These are phyloP conservation scores for Sycobia sp. DNA, from an alignment of 1,140 invertebrate species.

Conservation along the genomic window DNA sequence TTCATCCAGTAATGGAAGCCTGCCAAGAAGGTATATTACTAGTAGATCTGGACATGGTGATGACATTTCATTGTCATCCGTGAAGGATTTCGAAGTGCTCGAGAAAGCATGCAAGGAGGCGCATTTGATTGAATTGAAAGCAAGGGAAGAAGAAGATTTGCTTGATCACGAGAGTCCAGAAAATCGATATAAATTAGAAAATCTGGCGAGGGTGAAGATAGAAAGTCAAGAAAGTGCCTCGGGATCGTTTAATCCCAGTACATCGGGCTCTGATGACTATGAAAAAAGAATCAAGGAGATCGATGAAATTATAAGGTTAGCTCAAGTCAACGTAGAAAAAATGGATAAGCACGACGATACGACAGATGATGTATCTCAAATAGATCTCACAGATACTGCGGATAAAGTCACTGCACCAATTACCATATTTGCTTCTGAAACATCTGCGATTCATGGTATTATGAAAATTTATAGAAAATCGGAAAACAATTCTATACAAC, in stretches of 20 bases:
- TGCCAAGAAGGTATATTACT: slow-evolving; percentile 67
- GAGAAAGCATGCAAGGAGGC: slow-evolving; percentile 87
- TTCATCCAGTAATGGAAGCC: slow-evolving; percentile 72
- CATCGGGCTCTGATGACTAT: slow-evolving; percentile 70
- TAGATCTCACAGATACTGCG: slow-evolving; percentile 50
- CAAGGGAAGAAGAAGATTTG: slow-evolving; percentile 84
- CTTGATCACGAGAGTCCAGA: slow-evolving; percentile 76
- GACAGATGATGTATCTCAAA: slow-evolving; percentile 58
- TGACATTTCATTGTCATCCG: slow-evolving; percentile 86
- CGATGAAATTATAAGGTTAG: slow-evolving; percentile 75
- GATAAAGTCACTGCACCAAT: slow-evolving; percentile 38
- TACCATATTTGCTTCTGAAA: neutral
- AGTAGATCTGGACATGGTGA: slow-evolving; percentile 79
- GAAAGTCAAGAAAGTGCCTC: slow-evolving; percentile 43
- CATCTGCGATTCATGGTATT: slow-evolving; percentile 6
- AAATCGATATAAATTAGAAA: slow-evolving; percentile 58
- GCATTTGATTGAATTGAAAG: slow-evolving; percentile 79
- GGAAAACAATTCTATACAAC: neutral
- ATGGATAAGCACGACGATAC: slow-evolving; percentile 65
- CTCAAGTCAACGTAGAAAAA: slow-evolving; percentile 72
- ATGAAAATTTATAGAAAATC: neutral
- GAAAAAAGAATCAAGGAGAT: slow-evolving; percentile 76
- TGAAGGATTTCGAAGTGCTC: slow-evolving; percentile 92
- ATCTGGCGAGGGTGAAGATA: slow-evolving; percentile 45
- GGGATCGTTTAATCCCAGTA: slow-evolving; percentile 60